Conservation (phyloP, 2,888 invertebrate species). For the Metopia argyrocephala region DNA sequence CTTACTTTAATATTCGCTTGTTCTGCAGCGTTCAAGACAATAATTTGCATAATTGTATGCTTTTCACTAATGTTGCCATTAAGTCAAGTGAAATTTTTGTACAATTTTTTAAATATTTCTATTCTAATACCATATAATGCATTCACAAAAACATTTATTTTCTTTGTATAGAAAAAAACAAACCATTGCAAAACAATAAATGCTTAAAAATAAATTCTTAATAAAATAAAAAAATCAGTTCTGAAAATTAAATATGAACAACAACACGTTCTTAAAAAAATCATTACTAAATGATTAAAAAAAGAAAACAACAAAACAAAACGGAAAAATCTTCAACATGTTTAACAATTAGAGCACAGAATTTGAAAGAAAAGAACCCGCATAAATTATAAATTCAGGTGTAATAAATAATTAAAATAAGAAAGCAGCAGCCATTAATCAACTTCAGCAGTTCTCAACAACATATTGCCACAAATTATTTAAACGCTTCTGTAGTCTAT, state of each 20-base stretch:
- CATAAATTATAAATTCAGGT: slow-evolving; percentile 18
- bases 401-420: background rate
- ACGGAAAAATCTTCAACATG: background rate
- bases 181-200: background rate
- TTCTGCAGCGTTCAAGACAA: no score
- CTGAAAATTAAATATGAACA: background rate
- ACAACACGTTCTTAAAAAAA: slow-evolving; percentile 13
- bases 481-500: slow-evolving; percentile 38
- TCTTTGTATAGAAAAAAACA: background rate
- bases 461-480: no score
- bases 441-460: background rate
- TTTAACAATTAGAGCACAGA: slow-evolving; percentile 44
- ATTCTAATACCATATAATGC: no score
- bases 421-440: background rate
- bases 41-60: no score
- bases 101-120: background rate
- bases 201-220: background rate
- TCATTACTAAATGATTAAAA: background rate
- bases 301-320: background rate
- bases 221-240: background rate
- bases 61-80: background rate
- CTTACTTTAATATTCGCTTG: no score
- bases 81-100: background rate
- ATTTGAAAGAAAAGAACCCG: background rate
- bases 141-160: background rate